Conservation (phyloP, 1,140 invertebrate genomes). For the Eumeta japonica region DNA sequence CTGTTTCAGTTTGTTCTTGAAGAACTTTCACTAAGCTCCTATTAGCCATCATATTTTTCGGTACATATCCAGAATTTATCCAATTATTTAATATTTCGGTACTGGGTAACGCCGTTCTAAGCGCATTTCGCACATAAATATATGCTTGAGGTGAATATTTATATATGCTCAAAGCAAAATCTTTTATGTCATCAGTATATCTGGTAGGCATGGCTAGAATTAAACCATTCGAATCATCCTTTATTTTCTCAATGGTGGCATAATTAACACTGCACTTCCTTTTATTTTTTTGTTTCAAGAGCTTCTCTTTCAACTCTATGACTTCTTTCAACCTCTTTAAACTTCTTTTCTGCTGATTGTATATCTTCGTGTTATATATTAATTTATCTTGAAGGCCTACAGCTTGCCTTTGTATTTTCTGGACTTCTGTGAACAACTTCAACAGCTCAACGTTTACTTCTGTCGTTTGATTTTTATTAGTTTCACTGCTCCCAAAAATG, state of each 20-base stretch:
- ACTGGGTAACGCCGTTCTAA: slow-evolving; percentile 42
- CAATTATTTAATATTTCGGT: slow-evolving; percentile 41
- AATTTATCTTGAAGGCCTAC: slow-evolving; percentile 33
- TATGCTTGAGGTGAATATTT: slow-evolving; percentile 50
- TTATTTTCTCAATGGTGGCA: slow-evolving; percentile 49
- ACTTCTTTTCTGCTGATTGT: slow-evolving; percentile 31
- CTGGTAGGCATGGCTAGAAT: slow-evolving; percentile 45
- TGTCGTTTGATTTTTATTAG: too few relatives aligned
- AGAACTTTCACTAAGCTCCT: slow-evolving; percentile 37
- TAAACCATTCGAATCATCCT: slow-evolving; percentile 41
- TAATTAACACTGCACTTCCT: slow-evolving; percentile 40
- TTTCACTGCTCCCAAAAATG: too few relatives aligned
- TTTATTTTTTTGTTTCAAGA: slow-evolving; percentile 40
- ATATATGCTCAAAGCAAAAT: slow-evolving; percentile 46
- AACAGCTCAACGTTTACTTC: slow-evolving; percentile 29
- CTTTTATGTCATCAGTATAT: slow-evolving; percentile 46
- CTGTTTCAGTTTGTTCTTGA: slow-evolving; percentile 37
- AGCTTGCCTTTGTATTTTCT: slow-evolving; percentile 38
- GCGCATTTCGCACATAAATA: slow-evolving; percentile 45
- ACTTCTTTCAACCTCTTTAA: slow-evolving; percentile 30
- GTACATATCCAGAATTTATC: slow-evolving; percentile 32
- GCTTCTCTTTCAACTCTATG: slow-evolving; percentile 36
- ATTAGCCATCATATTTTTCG: slow-evolving; percentile 33
- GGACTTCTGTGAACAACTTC: slow-evolving; percentile 44
- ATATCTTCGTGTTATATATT: slow-evolving; percentile 31